Conservation (phyloP, 2,888 invertebrate species). For the Arrhopalites spinosus region DNA sequence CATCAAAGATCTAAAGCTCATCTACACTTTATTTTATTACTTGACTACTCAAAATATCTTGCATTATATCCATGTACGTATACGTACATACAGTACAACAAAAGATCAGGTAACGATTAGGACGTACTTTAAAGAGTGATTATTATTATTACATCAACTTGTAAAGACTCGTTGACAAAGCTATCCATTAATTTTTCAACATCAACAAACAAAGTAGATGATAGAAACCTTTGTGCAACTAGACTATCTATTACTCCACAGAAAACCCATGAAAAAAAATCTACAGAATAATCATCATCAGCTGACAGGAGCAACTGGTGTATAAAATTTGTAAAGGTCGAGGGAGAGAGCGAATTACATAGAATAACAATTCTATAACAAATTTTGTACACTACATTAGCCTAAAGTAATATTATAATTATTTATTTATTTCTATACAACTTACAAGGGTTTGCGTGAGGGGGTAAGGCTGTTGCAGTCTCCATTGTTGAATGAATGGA, state of each 20-base stretch:
- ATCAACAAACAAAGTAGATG: background rate
- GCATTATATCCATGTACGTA: no score
- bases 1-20: conserved; percentile 26
- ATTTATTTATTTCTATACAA: background rate
- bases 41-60: background rate
- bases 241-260: background rate
- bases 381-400: no score
- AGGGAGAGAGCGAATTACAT: background rate
- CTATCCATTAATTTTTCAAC: background rate
- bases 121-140: background rate
- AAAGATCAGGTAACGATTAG: conserved; percentile 17
- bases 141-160: background rate
- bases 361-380: no score
- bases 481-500: conserved; percentile 50
- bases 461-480: conserved; percentile 39
- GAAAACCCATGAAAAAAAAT: background rate
- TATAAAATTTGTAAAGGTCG: no score
- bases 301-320: no score
- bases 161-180: conserved; percentile 6
- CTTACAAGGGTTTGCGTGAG: conserved; percentile 49
- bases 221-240: background rate
- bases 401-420: background rate
- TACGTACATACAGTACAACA: background rate
- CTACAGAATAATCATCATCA: no score
- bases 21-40: conserved; percentile 20